phyloP scores from a whole-genome alignment of 2,888 invertebrate genomes.

The Aromia moschata region DNA sequence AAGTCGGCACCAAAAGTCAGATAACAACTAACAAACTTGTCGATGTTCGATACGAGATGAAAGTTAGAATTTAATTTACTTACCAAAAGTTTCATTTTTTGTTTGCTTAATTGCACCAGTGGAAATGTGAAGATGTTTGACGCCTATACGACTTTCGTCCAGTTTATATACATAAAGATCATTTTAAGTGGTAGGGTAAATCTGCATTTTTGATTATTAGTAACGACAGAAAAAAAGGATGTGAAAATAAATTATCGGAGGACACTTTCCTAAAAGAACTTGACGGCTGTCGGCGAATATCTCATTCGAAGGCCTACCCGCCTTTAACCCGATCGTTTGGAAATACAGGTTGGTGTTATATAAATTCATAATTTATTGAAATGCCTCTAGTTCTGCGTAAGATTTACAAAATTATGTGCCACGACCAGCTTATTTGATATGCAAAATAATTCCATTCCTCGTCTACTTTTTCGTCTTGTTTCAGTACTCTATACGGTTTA shows the following conservation, averaged over 20 bases:
- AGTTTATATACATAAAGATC: constrained; percentile 10
- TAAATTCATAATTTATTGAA: constrained; percentile 14
- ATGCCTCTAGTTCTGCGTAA: constrained; percentile 3
- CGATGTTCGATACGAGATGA: no score
- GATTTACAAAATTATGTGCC: constrained; percentile 9
- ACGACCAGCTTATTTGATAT: constrained; percentile 2
- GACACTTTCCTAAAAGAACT: constrained; percentile 24
- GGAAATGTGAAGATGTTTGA: constrained; percentile 6
- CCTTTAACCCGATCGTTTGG: neutral
- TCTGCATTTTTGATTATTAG: constrained; percentile 19
- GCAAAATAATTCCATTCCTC: constrained; percentile 5
- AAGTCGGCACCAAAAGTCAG: no score
- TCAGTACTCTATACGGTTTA: no score
- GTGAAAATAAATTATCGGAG: constrained; percentile 10
- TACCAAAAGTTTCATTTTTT: constrained; percentile 21
- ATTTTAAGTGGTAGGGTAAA: constrained; percentile 20
- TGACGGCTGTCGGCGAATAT: neutral
- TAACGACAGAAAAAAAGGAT: neutral
- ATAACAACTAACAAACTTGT: no score
- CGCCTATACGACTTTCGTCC: neutral
- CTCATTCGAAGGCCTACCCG: neutral
- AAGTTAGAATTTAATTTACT: no score
- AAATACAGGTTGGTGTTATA: constrained; percentile 9
- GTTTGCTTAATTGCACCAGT: constrained; percentile 7
- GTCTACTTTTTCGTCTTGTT: no score